Evolutionary conservation across 2,797 vertebrate genomes (phyloP), one percentile per base, ranked within the genome.

Genomic region (Sebastes paucispinis): DNA sequence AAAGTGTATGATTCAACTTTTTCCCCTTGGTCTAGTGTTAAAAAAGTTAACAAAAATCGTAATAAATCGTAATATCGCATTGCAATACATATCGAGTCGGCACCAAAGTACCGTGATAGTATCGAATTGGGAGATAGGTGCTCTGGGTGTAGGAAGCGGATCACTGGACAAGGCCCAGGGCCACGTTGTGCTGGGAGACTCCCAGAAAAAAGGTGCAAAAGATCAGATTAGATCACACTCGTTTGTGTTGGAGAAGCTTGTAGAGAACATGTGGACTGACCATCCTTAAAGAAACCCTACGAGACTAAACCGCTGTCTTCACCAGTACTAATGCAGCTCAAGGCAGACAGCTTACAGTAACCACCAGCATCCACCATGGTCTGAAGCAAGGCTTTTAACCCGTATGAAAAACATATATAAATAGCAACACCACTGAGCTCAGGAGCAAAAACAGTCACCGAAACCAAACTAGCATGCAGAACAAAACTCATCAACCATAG

Each of bases 391-490:
- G 16, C 43, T 52, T 50, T 34, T 20, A 22, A 78, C 5, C n/a
- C 9, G 29, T 1, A 14, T 25, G n/a, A 39, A 32, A 62, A 29
- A 27, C 34, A 43, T 24, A 5, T 32, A 6, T 29, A 32, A 36
- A 27, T 1, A 25, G n/a, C n/a, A 67, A 39, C 24, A 65, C 22
- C 14, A 43, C 32, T 14, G 3, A 83, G 22, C 54, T 54, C 25
- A 20, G 18, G 3, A 69, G 50, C 24, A 47, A n/a, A 6, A 82
- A 20, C 3, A 7, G 22, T 22, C 24, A 62, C 20, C 4, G 4
- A 52, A 16, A 67, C 16, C 47, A 79, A 67, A 80, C 20, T 12
- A 57, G 36, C 89, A 82, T 77, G 71, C 85, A 86, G 13, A 39
- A 65, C 43, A 75, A 58, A 77, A 66, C n/a, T 14, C 6, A 32